phyloP scores from a whole-genome alignment of 2,888 invertebrate species.

The Oligia strigilis region DNA sequence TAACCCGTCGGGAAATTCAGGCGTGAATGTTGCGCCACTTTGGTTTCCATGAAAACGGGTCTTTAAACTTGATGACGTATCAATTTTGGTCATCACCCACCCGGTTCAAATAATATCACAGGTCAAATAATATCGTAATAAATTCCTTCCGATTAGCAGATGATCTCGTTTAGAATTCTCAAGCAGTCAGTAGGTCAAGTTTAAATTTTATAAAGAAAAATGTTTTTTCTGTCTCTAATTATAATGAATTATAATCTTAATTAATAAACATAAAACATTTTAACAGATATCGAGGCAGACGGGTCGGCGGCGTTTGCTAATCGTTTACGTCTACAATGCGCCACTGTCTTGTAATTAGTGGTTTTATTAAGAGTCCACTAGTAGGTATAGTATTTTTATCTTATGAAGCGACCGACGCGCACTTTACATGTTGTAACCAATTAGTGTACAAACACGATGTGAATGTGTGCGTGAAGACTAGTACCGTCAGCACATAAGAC shows the following conservation, averaged over 20 bases:
- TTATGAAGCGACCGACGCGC: background rate
- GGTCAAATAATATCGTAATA: background rate
- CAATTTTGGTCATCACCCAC: background rate
- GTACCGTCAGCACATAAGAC: background rate
- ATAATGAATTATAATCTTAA: slow-evolving; percentile 4
- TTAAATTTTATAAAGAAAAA: slow-evolving; percentile 7
- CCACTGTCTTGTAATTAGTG: slow-evolving; percentile 11
- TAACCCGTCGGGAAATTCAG: too few species aligned
- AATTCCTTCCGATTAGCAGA: background rate
- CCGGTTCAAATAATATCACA: background rate
- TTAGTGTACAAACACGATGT: background rate
- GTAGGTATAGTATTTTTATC: background rate
- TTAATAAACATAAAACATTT: slow-evolving; percentile 28
- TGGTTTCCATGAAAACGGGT: background rate
- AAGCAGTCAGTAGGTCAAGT: slow-evolving; percentile 23
- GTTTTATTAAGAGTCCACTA: background rate
- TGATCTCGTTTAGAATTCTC: slow-evolving; percentile 1
- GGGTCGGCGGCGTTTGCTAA: slow-evolving; percentile 36
- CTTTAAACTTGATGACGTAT: background rate
- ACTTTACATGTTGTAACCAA: background rate
- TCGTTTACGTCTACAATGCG: slow-evolving; percentile 23
- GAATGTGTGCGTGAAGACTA: background rate
- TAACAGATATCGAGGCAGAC: slow-evolving; percentile 43
- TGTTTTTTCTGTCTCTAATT: background rate
- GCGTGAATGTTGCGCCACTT: too few species aligned